phyloP scores from a whole-genome alignment of 1,140 invertebrate species.

The Anastrepha obliqua region DNA sequence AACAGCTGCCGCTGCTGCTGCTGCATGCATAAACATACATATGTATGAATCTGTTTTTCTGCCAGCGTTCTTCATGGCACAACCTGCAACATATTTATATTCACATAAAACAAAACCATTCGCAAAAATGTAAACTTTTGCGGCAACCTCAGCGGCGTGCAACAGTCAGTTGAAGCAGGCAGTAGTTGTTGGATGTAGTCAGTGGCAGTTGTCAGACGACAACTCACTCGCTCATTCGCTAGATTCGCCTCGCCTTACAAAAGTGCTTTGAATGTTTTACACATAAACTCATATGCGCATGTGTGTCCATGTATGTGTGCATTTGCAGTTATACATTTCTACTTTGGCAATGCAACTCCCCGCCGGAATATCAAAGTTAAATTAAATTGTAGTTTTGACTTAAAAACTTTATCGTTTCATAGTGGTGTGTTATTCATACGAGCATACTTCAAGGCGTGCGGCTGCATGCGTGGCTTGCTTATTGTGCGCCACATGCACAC shows the following conservation, averaged over 20 bases:
- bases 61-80: not conserved
- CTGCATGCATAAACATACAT: no score
- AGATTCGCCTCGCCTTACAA: no score
- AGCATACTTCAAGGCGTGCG: not conserved
- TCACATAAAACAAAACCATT: not conserved
- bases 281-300: not conserved
- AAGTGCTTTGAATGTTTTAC: not conserved
- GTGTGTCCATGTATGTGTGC: not conserved
- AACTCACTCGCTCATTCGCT: not conserved
- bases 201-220: not conserved
- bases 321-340: no score
- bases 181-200: no score
- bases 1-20: not conserved
- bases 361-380: slow-evolving; percentile 48
- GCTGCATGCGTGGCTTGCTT: not conserved
- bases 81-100: not conserved
- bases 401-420: slow-evolving; percentile 46
- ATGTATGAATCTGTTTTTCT: not conserved
- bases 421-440: slow-evolving; percentile 39
- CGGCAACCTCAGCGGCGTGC: not conserved
- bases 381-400: slow-evolving; percentile 52
- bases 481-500: not conserved
- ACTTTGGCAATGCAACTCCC: not conserved
- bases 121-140: not conserved
- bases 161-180: not conserved